phyloP scores from a whole-genome alignment of 2,797 vertebrate genomes.

The Tachyglossus aculeatus region DNA sequence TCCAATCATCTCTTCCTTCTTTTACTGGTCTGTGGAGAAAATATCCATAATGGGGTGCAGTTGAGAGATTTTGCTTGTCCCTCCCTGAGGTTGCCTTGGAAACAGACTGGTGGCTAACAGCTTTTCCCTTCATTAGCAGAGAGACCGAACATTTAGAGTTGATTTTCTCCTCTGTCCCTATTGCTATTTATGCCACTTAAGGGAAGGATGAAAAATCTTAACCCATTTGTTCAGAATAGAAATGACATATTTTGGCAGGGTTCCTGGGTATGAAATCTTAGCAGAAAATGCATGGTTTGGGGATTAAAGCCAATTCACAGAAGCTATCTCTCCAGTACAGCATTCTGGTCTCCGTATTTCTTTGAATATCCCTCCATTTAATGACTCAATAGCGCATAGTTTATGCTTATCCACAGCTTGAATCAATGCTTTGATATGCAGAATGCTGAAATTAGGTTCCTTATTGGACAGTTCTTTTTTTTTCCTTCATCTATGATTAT shows the following conservation, averaged over 20 bases:
- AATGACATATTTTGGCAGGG: conserved; percentile 46
- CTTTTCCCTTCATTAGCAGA: conserved; percentile 68
- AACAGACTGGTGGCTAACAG: conserved; percentile 70
- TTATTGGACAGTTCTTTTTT: too few relatives aligned
- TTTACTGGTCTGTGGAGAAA: conserved; percentile 50
- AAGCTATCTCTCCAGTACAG: background rate
- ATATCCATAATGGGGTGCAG: conserved; percentile 54
- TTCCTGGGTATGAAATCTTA: conserved; percentile 35
- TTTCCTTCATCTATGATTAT: too few relatives aligned
- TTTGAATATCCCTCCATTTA: background rate
- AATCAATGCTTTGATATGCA: background rate
- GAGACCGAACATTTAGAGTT: conserved; percentile 61
- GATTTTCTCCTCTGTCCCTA: conserved; percentile 60
- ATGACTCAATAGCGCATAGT: background rate
- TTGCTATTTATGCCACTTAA: conserved; percentile 46
- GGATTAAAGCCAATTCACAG: background rate
- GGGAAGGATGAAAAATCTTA: conserved; percentile 42
- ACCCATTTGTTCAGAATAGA: conserved; percentile 35
- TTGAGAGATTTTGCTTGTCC: conserved; percentile 65
- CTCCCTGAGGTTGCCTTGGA: conserved; percentile 71
- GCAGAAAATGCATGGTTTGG: background rate
- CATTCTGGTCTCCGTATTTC: background rate
- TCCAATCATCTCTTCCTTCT: conserved; percentile 38
- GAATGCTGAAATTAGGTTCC: background rate
- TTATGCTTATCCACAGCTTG: background rate